phyloP scores from a whole-genome alignment of 2,113 vertebrate species.

The Xiphophorus hellerii region DNA sequence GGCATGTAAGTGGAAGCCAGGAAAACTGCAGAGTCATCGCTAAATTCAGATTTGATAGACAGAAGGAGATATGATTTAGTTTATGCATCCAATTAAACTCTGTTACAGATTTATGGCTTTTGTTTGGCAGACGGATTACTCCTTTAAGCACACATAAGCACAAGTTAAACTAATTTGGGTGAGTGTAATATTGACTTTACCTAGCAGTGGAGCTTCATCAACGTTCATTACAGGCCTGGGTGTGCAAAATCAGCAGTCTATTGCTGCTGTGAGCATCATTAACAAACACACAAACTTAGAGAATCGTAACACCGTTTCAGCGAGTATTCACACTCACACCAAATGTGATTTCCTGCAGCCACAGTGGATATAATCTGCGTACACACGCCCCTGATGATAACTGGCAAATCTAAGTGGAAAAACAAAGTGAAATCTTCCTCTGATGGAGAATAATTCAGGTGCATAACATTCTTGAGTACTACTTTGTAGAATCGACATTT shows the following conservation, averaged over 20 bases:
- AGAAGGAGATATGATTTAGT: background rate
- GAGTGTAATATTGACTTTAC: background rate
- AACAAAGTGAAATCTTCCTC: background rate
- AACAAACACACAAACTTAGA: background rate
- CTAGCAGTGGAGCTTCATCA: background rate
- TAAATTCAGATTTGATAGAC: background rate
- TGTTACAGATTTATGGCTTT: background rate
- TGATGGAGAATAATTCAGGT: background rate
- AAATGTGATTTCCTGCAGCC: background rate
- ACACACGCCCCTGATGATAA: background rate
- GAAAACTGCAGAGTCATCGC: background rate
- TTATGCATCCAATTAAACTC: background rate
- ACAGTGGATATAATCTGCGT: background rate
- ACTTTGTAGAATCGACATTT: background rate
- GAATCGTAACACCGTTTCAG: background rate
- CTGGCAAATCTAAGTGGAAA: background rate
- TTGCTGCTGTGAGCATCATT: background rate
- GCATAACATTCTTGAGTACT: background rate
- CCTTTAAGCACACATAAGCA: conserved; percentile 1
- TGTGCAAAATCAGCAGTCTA: conserved; percentile 10
- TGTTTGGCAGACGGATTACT: background rate
- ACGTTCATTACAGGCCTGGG: background rate
- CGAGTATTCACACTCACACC: background rate
- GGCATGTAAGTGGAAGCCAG: background rate
- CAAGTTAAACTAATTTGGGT: background rate